Percentiles rank a stretch among this genome's conserved stretches.
phyloP scores from a whole-genome alignment of 2,888 invertebrate genomes.

The Ophion ventricosus region DNA sequence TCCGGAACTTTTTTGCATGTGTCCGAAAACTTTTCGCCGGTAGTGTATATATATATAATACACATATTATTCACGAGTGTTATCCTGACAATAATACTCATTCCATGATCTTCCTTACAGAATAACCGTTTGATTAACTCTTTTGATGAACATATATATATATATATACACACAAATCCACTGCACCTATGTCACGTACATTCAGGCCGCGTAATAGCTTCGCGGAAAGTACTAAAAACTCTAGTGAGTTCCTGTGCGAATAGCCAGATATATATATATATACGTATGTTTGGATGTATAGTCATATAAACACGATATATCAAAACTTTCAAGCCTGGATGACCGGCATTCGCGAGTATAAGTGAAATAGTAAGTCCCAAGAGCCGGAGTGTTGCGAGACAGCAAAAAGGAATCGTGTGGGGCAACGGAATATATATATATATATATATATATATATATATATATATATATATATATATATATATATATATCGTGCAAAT shows the following conservation, averaged over 20 bases:
- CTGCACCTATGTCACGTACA: conserved; percentile 60
- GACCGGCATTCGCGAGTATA: conserved; percentile 39
- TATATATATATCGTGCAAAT: conserved; percentile 26
- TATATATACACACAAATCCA: not conserved
- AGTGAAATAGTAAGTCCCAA: conserved; percentile 25
- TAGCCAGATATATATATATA: conserved; percentile 12
- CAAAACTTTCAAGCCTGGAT: conserved; percentile 48
- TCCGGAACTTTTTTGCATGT: no score
- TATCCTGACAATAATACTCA: no score
- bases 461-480: no score
- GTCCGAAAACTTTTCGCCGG: no score
- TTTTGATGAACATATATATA: not conserved
- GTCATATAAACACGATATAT: conserved; percentile 15
- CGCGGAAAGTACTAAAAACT: conserved; percentile 36
- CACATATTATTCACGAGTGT: no score
- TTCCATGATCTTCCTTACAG: no score
- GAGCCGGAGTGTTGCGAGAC: not conserved
- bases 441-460: no score
- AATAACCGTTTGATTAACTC: no score
- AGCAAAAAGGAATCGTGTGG: conserved; percentile 18
- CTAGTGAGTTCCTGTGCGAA: conserved; percentile 34
- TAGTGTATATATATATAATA: no score
- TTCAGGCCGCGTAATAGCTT: conserved; percentile 52
- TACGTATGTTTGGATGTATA: no score
- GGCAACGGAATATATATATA: conserved; percentile 29